These are phyloP conservation scores for Chromobotia macracanthus DNA, from an alignment of 2,797 vertebrate species.

Conservation along the genomic window DNA sequence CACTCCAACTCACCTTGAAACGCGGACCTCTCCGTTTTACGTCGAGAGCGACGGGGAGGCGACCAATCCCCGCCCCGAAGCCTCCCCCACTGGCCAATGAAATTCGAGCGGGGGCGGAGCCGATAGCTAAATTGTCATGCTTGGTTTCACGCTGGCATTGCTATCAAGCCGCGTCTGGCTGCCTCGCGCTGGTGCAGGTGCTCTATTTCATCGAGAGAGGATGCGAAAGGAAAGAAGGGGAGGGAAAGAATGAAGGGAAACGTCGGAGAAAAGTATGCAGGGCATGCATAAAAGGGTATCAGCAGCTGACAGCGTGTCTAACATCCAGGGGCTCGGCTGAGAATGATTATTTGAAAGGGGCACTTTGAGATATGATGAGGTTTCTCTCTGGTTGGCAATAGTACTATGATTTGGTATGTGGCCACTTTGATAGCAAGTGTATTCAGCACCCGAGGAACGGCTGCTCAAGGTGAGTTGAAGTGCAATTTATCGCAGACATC, in stretches of 20 bases:
- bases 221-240: slow-evolving; percentile 65
- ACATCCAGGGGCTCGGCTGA: slow-evolving; percentile 76
- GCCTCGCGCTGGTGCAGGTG: slow-evolving; percentile 84
- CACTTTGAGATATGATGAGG: slow-evolving; percentile 91
- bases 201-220: slow-evolving; percentile 72
- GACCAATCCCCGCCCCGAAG: slow-evolving; percentile 76
- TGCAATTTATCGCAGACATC: slow-evolving; percentile 75
- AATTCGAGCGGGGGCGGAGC: slow-evolving; percentile 67
- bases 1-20: slow-evolving; percentile 94
- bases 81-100: slow-evolving; percentile 65
- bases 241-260: slow-evolving; percentile 75
- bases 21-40: slow-evolving; percentile 68
- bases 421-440: slow-evolving; percentile 99
- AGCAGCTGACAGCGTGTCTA: slow-evolving; percentile 67
- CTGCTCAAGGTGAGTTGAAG: slow-evolving; percentile 98
- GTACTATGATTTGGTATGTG: slow-evolving; percentile 99
- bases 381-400: slow-evolving; percentile 88
- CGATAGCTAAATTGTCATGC: slow-evolving; percentile 69
- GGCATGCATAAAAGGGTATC: slow-evolving; percentile 79
- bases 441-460: slow-evolving; percentile 92
- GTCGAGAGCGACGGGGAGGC: slow-evolving; percentile 60
- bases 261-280: slow-evolving; percentile 79
- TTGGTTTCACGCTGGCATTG: slow-evolving; percentile 78
- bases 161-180: slow-evolving; percentile 70
- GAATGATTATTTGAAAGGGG: slow-evolving; percentile 82